Percentiles rank a stretch among this genome's conserved stretches.
phyloP scores from a whole-genome alignment of 2,113 vertebrate species.

The Microcebus jonahi region DNA sequence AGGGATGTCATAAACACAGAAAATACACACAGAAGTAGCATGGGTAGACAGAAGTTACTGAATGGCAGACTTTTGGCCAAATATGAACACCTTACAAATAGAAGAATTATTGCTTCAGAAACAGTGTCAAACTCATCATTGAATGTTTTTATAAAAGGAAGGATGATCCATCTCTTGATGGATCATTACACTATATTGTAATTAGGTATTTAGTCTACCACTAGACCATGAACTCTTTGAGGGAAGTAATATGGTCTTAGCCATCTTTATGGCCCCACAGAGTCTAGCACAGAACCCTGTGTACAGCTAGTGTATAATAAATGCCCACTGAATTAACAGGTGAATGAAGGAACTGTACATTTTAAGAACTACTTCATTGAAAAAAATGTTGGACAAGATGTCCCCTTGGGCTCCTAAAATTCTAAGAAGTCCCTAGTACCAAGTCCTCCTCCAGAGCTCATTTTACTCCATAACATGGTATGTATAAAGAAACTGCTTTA shows the following conservation, averaged over 20 bases:
- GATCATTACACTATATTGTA: background rate
- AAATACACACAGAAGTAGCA: background rate
- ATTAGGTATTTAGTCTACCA: background rate
- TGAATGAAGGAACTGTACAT: background rate
- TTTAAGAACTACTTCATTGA: background rate
- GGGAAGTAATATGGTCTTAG: background rate
- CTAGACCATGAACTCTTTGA: background rate
- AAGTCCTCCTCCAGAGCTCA: background rate
- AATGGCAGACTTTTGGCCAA: background rate
- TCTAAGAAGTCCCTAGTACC: background rate
- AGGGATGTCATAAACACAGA: background rate
- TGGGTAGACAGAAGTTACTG: background rate
- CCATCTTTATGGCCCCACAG: background rate
- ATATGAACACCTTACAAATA: background rate
- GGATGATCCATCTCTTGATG: background rate
- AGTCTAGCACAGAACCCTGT: background rate
- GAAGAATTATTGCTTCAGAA: background rate
- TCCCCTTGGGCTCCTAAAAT: background rate
- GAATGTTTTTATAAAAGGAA: slow-evolving; percentile 33
- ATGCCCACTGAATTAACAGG: background rate
- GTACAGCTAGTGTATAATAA: background rate
- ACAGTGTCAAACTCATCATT: background rate
- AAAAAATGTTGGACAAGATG: background rate
- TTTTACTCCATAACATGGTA: background rate
- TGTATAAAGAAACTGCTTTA: background rate